Evolutionary conservation across 2,888 invertebrate species (phyloP).

Genomic region (Parascotia fuliginaria): DNA sequence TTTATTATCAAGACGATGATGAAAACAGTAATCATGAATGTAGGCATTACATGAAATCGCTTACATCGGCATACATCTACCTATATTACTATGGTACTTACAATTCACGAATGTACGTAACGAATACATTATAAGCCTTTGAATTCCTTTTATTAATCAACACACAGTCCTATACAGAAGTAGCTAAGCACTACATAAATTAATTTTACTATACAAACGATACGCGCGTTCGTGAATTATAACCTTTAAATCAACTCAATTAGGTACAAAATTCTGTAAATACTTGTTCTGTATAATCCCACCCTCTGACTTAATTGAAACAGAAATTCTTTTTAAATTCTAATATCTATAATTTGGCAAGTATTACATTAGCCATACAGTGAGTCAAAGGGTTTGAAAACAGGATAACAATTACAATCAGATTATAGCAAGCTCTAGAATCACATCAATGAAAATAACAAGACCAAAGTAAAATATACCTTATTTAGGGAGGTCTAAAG

Average conservation of each 20-base stretch:
- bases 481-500: no score
- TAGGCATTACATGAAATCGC: slow-evolving; percentile 15
- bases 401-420: not conserved
- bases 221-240: not conserved
- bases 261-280: slow-evolving; percentile 23
- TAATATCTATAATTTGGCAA: slow-evolving; percentile 2
- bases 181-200: no score
- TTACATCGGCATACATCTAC: slow-evolving; percentile 12
- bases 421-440: not conserved
- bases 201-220: no score
- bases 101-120: not conserved
- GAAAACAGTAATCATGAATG: slow-evolving; percentile 22
- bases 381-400: slow-evolving; percentile 7
- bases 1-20: slow-evolving; percentile 43
- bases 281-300: not conserved
- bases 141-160: not conserved
- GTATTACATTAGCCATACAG: not conserved
- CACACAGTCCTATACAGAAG: no score
- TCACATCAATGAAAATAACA: not conserved
- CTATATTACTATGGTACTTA: not conserved
- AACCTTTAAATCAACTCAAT: slow-evolving; percentile 1
- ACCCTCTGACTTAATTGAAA: slow-evolving; percentile 13
- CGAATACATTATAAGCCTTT: not conserved
- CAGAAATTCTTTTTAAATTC: not conserved
- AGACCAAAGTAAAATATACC: no score